A percentile compares a stretch with the other conserved stretches of the same genome.
phyloP scores from a whole-genome alignment of 2,113 vertebrate species.

The human (Homo sapiens) region GRCh38 chr18:49237001-49237500 shows the following conservation, averaged over 20 bases:
- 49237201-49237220: background rate
- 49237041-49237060: background rate
- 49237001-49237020: background rate
- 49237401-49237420: background rate
- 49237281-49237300: background rate
- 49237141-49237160: background rate
- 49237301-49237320: background rate
- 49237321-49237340: background rate
- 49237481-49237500: background rate
- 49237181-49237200: background rate
- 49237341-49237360: background rate
- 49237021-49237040: no score
- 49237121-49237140: background rate
- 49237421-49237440: background rate
- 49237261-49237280: background rate
- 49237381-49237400: background rate
- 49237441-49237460: background rate
- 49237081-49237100: background rate
- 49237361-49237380: background rate
- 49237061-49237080: background rate
- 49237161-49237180: background rate
- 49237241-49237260: background rate
- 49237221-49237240: background rate
- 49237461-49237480: background rate
- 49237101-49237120: background rate